Percentiles rank a stretch among this genome's conserved stretches.
Conservation (phyloP, 2,888 invertebrate genomes). For the Drosophila sordidapex region DNA sequence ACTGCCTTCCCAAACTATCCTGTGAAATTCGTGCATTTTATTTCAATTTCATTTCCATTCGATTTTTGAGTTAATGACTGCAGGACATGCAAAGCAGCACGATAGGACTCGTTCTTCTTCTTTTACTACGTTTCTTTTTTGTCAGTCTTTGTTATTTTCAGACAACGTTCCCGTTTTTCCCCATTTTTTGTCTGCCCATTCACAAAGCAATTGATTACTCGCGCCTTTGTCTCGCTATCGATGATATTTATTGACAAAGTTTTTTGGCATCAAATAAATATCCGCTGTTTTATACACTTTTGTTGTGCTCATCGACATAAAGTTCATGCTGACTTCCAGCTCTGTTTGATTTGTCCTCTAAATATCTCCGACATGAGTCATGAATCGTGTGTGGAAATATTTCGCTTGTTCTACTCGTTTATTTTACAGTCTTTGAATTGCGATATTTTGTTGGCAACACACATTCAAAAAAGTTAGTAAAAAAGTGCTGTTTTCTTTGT, state of each 20-base stretch:
- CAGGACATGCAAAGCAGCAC: slow-evolving; percentile 81
- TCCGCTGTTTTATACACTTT: slow-evolving; percentile 39
- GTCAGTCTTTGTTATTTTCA: slow-evolving; percentile 41
- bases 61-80: slow-evolving; percentile 79
- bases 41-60: slow-evolving; percentile 81
- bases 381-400: slow-evolving; percentile 40
- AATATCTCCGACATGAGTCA: slow-evolving; percentile 31
- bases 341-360: slow-evolving; percentile 21
- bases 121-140: not conserved
- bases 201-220: slow-evolving; percentile 52
- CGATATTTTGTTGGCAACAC: not conserved
- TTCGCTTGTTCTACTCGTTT: slow-evolving; percentile 7
- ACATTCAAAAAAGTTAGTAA: slow-evolving; percentile 25
- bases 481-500: not conserved
- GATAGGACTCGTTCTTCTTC: slow-evolving; percentile 18
- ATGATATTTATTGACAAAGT: slow-evolving; percentile 76
- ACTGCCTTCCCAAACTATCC: slow-evolving; percentile 34
- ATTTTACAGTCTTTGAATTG: slow-evolving; percentile 28
- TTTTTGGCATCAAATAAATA: slow-evolving; percentile 64
- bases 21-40: slow-evolving; percentile 73
- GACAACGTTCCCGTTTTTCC: slow-evolving; percentile 23
- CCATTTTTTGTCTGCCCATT: not conserved
- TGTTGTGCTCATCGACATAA: slow-evolving; percentile 27
- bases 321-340: slow-evolving; percentile 34
- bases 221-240: slow-evolving; percentile 59